Percentiles rank a stretch among this genome's conserved stretches.
phyloP scores from a whole-genome alignment of 1,140 invertebrate genomes.

The Idris sp. region DNA sequence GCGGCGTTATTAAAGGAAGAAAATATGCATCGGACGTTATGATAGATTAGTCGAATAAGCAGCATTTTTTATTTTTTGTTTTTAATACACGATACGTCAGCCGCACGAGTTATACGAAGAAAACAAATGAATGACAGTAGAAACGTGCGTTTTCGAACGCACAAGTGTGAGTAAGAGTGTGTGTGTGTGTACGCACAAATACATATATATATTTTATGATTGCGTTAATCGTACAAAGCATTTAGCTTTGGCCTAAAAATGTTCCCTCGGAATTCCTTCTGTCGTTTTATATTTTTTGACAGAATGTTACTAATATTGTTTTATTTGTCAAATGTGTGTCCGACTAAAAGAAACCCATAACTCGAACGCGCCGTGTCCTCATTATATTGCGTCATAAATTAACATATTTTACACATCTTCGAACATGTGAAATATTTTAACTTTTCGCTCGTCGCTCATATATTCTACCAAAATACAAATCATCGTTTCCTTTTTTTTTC shows the following conservation, averaged over 20 bases:
- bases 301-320: conserved; percentile 62
- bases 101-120: conserved; percentile 42
- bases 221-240: conserved; percentile 62
- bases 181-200: not conserved
- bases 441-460: conserved; percentile 51
- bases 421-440: conserved; percentile 62
- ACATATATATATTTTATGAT: conserved; percentile 34
- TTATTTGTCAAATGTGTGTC: conserved; percentile 57
- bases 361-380: conserved; percentile 59
- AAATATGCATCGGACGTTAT: conserved; percentile 66
- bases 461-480: conserved; percentile 54
- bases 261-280: conserved; percentile 52
- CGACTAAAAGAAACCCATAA: conserved; percentile 54
- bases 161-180: not conserved
- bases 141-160: conserved; percentile 18
- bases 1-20: conserved; percentile 59
- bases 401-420: conserved; percentile 61
- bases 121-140: conserved; percentile 57
- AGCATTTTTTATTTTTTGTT: no score
- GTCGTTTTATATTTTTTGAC: conserved; percentile 57
- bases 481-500: conserved; percentile 21
- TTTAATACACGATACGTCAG: conserved; percentile 68
- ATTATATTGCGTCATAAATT: conserved; percentile 64
- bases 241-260: conserved; percentile 47
- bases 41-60: conserved; percentile 69